Evolutionary conservation across 1,140 invertebrate species (phyloP).

Genomic region (Ectropis grisescens): DNA sequence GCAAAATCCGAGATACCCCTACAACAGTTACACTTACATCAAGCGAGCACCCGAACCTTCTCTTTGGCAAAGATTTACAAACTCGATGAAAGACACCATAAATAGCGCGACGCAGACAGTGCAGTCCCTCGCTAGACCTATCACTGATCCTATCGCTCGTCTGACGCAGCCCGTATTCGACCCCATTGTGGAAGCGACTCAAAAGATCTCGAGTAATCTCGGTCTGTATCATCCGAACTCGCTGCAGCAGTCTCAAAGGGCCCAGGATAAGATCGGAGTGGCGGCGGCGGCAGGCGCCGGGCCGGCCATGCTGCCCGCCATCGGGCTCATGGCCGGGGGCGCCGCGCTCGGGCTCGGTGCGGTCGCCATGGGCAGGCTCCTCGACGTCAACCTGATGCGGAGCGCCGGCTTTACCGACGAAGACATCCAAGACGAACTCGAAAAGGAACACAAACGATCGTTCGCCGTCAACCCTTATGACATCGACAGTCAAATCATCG

Average conservation of each 20-base stretch:
- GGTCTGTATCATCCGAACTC: constrained; percentile 71
- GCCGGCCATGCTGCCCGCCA: constrained; percentile 78
- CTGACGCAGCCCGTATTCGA: constrained; percentile 79
- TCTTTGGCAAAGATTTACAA: constrained; percentile 79
- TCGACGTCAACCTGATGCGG: constrained; percentile 76
- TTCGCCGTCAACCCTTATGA: constrained; percentile 53
- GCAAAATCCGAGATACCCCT: constrained; percentile 64
- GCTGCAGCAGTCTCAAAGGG: constrained; percentile 52
- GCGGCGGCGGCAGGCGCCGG: constrained; percentile 66
- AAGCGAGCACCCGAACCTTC: constrained; percentile 71
- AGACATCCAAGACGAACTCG: constrained; percentile 48
- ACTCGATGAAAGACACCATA: constrained; percentile 79
- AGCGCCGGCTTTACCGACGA: constrained; percentile 52
- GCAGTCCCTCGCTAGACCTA: constrained; percentile 75
- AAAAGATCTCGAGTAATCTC: constrained; percentile 82
- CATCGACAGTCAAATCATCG: constrained; percentile 56
- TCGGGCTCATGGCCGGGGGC: constrained; percentile 82
- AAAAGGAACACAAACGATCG: constrained; percentile 73
- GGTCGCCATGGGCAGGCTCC: constrained; percentile 79
- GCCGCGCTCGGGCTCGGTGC: constrained; percentile 84
- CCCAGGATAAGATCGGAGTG: constrained; percentile 80
- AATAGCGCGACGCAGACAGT: constrained; percentile 78
- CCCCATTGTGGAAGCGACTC: constrained; percentile 80
- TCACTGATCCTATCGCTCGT: constrained; percentile 77
- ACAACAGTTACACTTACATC: constrained; percentile 65